Evolutionary conservation across 2,888 invertebrate genomes (phyloP), one percentile per base, ranked within the genome.

Genomic region (Oligia strigilis): DNA sequence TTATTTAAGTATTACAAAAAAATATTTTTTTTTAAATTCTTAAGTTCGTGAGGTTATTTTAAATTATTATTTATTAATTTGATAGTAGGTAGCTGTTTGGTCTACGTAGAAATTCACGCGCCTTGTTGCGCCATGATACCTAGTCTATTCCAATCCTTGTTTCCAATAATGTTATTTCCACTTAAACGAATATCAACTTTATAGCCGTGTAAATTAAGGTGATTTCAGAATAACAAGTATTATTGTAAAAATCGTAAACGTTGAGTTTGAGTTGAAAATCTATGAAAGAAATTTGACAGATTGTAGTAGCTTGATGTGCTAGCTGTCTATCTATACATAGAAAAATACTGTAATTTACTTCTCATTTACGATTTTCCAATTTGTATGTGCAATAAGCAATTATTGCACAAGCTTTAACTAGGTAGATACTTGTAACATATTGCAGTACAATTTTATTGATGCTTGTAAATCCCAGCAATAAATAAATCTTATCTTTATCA

Each of bases 401-500:
- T 29, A 29, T 29, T n/a, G 43, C 23, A 23, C 23, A 43, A 71
- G 55, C 5, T 43, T 8, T 75, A 1, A 29, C 29, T 29, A 29
- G 29, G 29, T 29, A 29, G 29, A 29, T 29, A 29, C 29, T 29
- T 23, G 8, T 29, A 43, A 19, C 3, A 23, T 43, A 1, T 29
- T 36, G 23, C 1, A 71, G 2, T 17, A 73, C 3, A 9, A 36
- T n/a, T n/a, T n/a, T n/a, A n/a, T 49, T 2, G 0, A 46, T 17
- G 17, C 11, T 46, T n/a, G 46, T 36, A 72, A 75, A 46, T 75
- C 62, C 0, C 13, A 40, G 2, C 8, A 29, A 29, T 29, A 73
- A 80, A 80, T 36, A 36, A 65, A 58, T 58, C 49, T 40, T 65
- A 66, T 23, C 43, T 43, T 19, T 60, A 60, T 8, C 52, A 69